Base-by-base conservation (phyloP, 1,140 invertebrate genomes). In the Neodiprion virginianus region DNA sequence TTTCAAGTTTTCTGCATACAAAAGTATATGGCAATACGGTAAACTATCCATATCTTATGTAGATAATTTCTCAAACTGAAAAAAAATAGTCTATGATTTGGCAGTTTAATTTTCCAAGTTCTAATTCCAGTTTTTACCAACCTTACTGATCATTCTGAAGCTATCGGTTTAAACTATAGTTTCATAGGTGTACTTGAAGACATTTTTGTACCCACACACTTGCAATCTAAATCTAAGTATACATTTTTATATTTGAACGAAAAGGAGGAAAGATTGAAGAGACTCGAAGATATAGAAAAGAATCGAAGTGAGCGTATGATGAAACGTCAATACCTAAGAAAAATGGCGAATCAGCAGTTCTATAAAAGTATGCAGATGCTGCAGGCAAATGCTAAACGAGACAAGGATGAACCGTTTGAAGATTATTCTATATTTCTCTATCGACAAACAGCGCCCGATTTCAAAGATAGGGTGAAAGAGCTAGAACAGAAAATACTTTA, bases 321-420 rank as follows among this genome's bases (percentile, higher is more conserved):
- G 83, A 91, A 90, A 76, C 89, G 92, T 9, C 91, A 92, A 74
- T 92, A 93, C 83, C 90, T 93, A 79, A 89, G 93, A 74, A 91
- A 92, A 83, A 90, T 93, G 79, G 91, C 93, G 76, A 94, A 91
- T 3, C 92, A 94, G 80, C 93, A 94, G 74, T 94, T 95, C 85
- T 90, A 93, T 81, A 94, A 94, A 87, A 94, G 93, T 85, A 91
- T 95, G 90, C 92, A 93, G 83, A 93, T 95, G 91, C 87, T 95
- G 76, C 92, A 94, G 85, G 90, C 91, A 14, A 94, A 94, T 81
- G 91, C 90, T 66, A 90, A 88, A 77, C 85, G 87, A 76, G 89
- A 90, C 70, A 89, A 90, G 80, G 87, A 90, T 47, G 89, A 91
- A 76, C 90, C 92, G 48, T 94, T 93, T 81, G 93, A 94, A 85